Conservation (phyloP, 2,888 invertebrate species). For the Adineta ricciae region DNA sequence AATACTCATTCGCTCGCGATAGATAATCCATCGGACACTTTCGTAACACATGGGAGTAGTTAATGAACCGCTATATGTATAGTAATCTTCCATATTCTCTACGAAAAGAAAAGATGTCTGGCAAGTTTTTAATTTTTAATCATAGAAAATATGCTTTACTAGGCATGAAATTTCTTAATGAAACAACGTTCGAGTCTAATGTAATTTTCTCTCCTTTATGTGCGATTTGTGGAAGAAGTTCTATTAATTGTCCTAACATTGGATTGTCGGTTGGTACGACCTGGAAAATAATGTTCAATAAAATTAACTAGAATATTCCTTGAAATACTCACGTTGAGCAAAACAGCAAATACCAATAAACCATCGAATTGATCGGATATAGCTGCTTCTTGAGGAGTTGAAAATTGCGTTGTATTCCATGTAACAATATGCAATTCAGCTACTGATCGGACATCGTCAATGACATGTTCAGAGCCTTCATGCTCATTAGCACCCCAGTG, state of each 20-base stretch:
- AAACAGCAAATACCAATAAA: conserved; percentile 75
- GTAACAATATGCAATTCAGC: conserved; percentile 87
- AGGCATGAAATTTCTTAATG: not conserved
- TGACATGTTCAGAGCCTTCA: conserved; percentile 81
- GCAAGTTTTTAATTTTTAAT: no score
- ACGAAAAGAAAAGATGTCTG: no score
- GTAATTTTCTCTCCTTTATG: not conserved
- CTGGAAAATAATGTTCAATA: not conserved
- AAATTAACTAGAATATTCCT: no score
- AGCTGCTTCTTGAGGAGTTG: conserved; percentile 70
- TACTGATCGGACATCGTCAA: conserved; percentile 77
- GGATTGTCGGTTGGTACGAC: not conserved
- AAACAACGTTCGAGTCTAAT: not conserved
- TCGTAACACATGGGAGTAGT: conserved; percentile 29
- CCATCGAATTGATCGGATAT: conserved; percentile 65
- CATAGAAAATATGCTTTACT: not conserved
- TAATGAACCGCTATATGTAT: conserved; percentile 32
- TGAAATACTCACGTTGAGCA: conserved; percentile 61
- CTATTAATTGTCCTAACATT: not conserved
- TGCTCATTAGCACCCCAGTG: conserved; percentile 79
- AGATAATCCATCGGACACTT: conserved; percentile 29
- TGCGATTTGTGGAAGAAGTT: not conserved
- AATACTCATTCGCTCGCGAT: conserved; percentile 8
- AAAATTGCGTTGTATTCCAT: conserved; percentile 79
- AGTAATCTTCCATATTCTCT: conserved; percentile 24